Base-by-base conservation (phyloP, 2,888 invertebrate species). In the Oasisia sp. region DNA sequence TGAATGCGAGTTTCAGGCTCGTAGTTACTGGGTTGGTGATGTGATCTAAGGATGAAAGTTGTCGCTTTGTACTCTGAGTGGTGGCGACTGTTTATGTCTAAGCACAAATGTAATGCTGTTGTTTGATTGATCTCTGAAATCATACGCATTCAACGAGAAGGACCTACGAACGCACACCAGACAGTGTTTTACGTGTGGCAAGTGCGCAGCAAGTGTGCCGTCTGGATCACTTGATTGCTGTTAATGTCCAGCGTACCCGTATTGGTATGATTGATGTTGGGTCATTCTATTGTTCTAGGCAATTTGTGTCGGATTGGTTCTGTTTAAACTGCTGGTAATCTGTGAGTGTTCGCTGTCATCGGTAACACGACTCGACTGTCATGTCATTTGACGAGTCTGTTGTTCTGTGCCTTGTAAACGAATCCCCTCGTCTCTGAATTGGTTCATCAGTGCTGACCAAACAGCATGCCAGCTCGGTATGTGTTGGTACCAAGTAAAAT, bases 181-280 rank as follows among this genome's bases (percentile, higher is more conserved):
- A 74, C 74, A 74, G 50, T 50, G 50, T 74, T n/a, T 74, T n/a
- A 27, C 2, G 74, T n/a, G 3, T 19, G 27, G n/a, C 74, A 27
- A 27, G 5, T 19, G 27, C 74, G 27, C 74, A 27, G 74, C 19
- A 19, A 74, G 74, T 4, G 38, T 38, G 38, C 38, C 38, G 38
- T 74, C 27, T 74, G 74, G 74, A 27, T 74, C n/a, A 74, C 1
- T n/a, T n/a, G 74, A 74, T 74, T 74, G 74, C 74, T 74, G 74
- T 74, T 74, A 74, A 74, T 74, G 74, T 74, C 74, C 74, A 74
- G n/a, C 19, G 11, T 74, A 74, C 27, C 74, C 74, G 19, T 74
- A 74, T 74, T 74, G 74, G 74, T 74, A 74, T 74, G 74, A 74
- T 74, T 74, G 74, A 74, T 74, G 74, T 74, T 19, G 27, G 74